Percentiles rank a stretch among this genome's conserved stretches.
These are phyloP conservation scores for Amblyjoppa proteus DNA, from an alignment of 2,888 invertebrate genomes.

Conservation along the genomic window DNA sequence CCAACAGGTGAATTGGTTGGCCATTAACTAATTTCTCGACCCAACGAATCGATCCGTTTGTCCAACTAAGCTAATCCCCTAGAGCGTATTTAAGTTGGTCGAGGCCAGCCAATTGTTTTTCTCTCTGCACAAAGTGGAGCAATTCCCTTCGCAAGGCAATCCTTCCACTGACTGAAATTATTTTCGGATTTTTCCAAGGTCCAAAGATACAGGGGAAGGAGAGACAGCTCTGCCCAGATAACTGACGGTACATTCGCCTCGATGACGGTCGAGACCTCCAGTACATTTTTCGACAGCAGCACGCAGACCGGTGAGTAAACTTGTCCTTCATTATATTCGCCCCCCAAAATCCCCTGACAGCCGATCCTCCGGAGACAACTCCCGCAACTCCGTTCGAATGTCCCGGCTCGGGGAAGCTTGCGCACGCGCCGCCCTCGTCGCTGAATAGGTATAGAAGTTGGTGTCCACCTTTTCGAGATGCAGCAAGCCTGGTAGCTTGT, in stretches of 20 bases:
- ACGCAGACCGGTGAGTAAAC: slow-evolving; percentile 94
- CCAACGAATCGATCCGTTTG: too few relatives aligned
- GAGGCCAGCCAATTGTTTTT: too few relatives aligned
- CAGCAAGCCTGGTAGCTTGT: slow-evolving; percentile 42
- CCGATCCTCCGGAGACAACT: not conserved
- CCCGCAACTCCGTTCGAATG: slow-evolving; percentile 35
- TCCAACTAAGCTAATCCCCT: too few relatives aligned
- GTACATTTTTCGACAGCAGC: slow-evolving; percentile 96
- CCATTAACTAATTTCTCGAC: too few relatives aligned
- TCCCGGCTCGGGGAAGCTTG: slow-evolving; percentile 17
- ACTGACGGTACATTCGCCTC: slow-evolving; percentile 96
- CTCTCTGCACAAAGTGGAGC: not conserved
- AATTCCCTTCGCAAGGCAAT: not conserved
- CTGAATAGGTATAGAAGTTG: slow-evolving; percentile 7
- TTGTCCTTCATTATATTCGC: not conserved
- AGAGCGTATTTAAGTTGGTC: too few relatives aligned
- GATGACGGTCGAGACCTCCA: slow-evolving; percentile 97
- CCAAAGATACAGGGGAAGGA: slow-evolving; percentile 88
- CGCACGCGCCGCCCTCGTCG: slow-evolving; percentile 29
- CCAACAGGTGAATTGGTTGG: too few relatives aligned
- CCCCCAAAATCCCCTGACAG: not conserved
- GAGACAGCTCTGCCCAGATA: slow-evolving; percentile 96
- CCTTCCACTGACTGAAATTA: not conserved
- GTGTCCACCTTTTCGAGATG: slow-evolving; percentile 15
- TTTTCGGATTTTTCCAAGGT: slow-evolving; percentile 74